A percentile compares a stretch with the other conserved stretches of the same genome.
phyloP scores from a whole-genome alignment of 2,888 invertebrate species.

The Eulithis testata region DNA sequence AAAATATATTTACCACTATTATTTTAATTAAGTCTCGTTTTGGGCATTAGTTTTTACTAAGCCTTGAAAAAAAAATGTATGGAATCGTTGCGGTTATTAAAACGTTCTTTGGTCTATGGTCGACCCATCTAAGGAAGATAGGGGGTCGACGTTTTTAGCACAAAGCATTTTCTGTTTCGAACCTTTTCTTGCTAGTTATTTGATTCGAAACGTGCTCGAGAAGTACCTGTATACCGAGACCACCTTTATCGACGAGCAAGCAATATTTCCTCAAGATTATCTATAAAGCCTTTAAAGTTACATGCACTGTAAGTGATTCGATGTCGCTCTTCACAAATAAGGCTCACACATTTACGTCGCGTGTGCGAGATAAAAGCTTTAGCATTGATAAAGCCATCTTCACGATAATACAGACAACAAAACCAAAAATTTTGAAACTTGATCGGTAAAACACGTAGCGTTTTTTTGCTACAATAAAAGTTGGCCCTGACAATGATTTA shows the following conservation, averaged over 20 bases:
- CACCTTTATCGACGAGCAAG: constrained; percentile 70
- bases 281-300: constrained; percentile 70
- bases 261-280: constrained; percentile 79
- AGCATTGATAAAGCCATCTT: neutral
- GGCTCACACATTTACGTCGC: constrained; percentile 64
- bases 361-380: constrained; percentile 26
- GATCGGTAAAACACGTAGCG: no score
- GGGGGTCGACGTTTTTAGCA: constrained; percentile 83
- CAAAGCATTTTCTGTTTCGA: constrained; percentile 82
- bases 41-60: no score
- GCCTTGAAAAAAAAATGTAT: no score
- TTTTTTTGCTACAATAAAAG: no score
- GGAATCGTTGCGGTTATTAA: constrained; percentile 28
- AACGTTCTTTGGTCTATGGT: constrained; percentile 68
- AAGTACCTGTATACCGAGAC: constrained; percentile 73
- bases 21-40: no score
- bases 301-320: constrained; percentile 65
- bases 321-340: constrained; percentile 77
- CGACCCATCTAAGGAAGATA: constrained; percentile 77
- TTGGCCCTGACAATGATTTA: no score
- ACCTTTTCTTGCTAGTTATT: constrained; percentile 78
- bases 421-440: no score
- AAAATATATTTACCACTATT: no score
- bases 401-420: no score
- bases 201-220: constrained; percentile 75